Evolutionary conservation across 1,140 invertebrate genomes (phyloP), one percentile per base, ranked within the genome.

Genomic region (Cyclina sinensis): DNA sequence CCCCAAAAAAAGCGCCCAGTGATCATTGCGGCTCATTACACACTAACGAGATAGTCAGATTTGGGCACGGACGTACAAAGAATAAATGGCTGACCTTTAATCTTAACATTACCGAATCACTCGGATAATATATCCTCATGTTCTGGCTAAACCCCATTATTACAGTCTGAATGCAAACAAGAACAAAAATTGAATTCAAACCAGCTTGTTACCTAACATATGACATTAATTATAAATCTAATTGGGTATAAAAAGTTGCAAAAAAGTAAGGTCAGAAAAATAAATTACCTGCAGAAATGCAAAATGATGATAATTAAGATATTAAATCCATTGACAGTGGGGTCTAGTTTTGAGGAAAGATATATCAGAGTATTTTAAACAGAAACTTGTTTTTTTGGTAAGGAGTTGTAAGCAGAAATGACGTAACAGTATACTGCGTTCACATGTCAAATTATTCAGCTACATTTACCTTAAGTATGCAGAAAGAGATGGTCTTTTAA

Each of bases 1-100:
- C 16, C n/a, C n/a, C n/a, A n/a, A 43, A 62, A 78, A 62, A 59
- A 59, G 18, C 1, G 1, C 14, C 21, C 35, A 4, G 73, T 18
- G 70, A 86, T 78, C 74, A 78, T 78, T 43, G 21, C 32, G 68
- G 3, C 51, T 86, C 68, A 86, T 86, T 86, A 86, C 70, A 32
- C 35, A 24, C 43, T 73, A 65, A 86, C 84, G 84, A 76, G 70
- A 78, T 78, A 78, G 73, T 59, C 68, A 76, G 32, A 65, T 39
- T 24, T 62, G 70, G 35, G 18, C 48, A 37, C 70, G 18, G 73
- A 27, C 12, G 78, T 78, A 59, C 30, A 78, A 39, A 78, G 51
- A 78, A 86, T 59, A 65, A 86, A 76, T 78, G 35, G 54, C 37
- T 27, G 0, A 84, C 57, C 81, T 84, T 35, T 81, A 46, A 78